A percentile compares a stretch with the other conserved stretches of the same genome.
Evolutionary conservation across 1,140 invertebrate genomes (phyloP).

Genomic region (Neotoxoptera formosana): DNA sequence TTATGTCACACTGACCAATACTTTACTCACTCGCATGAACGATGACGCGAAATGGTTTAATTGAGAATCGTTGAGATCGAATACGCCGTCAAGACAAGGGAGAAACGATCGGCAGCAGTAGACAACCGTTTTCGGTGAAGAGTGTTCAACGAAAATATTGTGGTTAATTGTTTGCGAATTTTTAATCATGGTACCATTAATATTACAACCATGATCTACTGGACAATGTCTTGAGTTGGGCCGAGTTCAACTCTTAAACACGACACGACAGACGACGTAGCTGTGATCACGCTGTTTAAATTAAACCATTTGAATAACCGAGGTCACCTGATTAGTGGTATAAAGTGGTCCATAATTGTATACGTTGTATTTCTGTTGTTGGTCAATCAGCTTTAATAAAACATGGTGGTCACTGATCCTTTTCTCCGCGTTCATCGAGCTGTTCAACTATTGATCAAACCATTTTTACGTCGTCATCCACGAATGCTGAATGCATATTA

Average conservation of each 20-base stretch:
- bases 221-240: too few species aligned
- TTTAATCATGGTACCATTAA: not conserved
- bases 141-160: not conserved
- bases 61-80: not conserved
- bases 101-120: not conserved
- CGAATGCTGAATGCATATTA: not conserved
- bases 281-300: too few species aligned
- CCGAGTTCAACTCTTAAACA: too few species aligned
- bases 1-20: not conserved
- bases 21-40: not conserved
- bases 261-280: too few species aligned
- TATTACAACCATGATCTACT: too few species aligned
- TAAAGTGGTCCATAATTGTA: not conserved
- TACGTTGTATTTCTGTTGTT: not conserved
- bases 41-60: not conserved
- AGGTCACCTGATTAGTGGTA: too few species aligned
- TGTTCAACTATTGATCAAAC: too few species aligned
- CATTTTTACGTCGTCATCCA: too few species aligned
- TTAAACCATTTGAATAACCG: too few species aligned
- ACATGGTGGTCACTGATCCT: not conserved
- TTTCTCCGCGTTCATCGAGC: too few species aligned
- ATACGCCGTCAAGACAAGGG: not conserved
- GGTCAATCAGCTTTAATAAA: not conserved
- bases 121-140: not conserved
- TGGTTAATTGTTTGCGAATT: not conserved